Percentiles rank a stretch among this genome's conserved stretches.
Conservation (phyloP, 2,888 invertebrate species). For the Leptinotarsa tumamoca region DNA sequence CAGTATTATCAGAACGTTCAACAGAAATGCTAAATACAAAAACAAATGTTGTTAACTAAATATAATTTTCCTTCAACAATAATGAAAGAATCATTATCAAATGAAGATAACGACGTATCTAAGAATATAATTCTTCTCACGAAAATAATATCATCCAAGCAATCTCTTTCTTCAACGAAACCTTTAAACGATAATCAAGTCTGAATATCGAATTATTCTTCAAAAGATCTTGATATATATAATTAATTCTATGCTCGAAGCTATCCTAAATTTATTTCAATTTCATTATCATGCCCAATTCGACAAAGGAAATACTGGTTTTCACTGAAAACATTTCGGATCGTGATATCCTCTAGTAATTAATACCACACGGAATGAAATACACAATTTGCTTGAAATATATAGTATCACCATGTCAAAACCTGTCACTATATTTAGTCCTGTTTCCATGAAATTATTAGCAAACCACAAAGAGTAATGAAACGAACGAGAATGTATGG, state of each 20-base stretch:
- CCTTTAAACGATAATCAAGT: not conserved
- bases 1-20: no score
- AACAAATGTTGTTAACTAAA: no score
- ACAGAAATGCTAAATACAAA: no score
- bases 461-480: not conserved
- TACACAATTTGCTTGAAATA: not conserved
- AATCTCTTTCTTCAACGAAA: no score
- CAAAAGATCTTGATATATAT: not conserved
- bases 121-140: no score
- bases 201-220: not conserved
- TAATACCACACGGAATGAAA: not conserved
- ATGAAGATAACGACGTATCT: no score
- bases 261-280: conserved; percentile 2
- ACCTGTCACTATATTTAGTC: not conserved
- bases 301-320: not conserved
- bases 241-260: not conserved
- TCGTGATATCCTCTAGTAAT: not conserved
- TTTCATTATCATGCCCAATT: conserved; percentile 1
- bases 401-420: not conserved
- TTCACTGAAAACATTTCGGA: not conserved
- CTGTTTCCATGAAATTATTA: not conserved
- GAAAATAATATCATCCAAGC: no score
- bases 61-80: no score
- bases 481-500: not conserved
- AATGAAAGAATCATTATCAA: no score